Conservation (phyloP, 2,888 invertebrate species). For the Sabatieria punctata region DNA sequence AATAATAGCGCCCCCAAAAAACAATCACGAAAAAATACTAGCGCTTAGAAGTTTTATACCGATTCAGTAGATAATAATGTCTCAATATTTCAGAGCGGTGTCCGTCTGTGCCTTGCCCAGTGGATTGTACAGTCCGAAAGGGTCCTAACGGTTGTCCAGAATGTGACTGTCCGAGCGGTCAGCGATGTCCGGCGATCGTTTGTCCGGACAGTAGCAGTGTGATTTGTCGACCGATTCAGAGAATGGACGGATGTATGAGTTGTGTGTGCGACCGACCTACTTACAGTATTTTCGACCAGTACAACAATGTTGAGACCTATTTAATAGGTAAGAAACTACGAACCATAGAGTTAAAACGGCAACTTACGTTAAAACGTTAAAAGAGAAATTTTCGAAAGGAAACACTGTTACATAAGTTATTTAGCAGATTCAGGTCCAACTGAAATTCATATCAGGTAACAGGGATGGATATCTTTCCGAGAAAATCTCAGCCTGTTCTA, state of each 20-base stretch:
- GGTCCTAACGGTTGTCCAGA: not conserved
- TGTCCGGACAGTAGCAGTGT: not conserved
- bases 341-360: too few relatives aligned
- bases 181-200: not conserved
- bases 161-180: not conserved
- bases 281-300: not conserved
- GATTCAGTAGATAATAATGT: too few relatives aligned
- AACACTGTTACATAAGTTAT: too few relatives aligned
- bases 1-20: too few relatives aligned
- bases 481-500: too few relatives aligned
- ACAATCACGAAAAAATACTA: too few relatives aligned
- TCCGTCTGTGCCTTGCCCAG: not conserved
- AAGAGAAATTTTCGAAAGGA: too few relatives aligned
- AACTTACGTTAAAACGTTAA: too few relatives aligned
- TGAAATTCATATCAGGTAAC: too few relatives aligned
- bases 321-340: not conserved
- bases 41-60: too few relatives aligned
- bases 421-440: too few relatives aligned
- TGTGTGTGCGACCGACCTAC: not conserved
- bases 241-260: conserved; percentile 1
- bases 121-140: not conserved
- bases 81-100: not conserved
- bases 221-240: not conserved
- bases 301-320: not conserved
- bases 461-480: too few relatives aligned